phyloP scores from a whole-genome alignment of 2,888 invertebrate genomes.

The Catocala nupta region DNA sequence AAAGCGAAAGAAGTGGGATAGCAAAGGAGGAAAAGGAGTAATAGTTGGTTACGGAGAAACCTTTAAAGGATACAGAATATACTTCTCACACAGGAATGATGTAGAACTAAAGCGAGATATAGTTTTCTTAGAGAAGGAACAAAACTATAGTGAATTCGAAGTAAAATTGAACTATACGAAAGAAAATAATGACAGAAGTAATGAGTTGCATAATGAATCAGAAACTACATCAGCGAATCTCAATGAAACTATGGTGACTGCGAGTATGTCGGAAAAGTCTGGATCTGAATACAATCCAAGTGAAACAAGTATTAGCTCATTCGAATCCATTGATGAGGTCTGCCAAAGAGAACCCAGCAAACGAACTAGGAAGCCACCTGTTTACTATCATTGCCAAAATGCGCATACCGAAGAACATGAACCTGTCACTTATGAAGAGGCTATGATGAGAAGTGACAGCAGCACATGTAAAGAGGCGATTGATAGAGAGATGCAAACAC shows the following conservation, averaged over 20 bases:
- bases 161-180: background rate
- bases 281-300: background rate
- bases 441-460: background rate
- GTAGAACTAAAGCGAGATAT: conserved; percentile 10
- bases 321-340: background rate
- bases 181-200: background rate
- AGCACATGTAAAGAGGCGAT: background rate
- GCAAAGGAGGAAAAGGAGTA: conserved; percentile 18
- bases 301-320: background rate
- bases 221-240: background rate
- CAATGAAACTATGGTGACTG: background rate
- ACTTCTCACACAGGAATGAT: conserved; percentile 2
- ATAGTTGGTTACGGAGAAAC: conserved; percentile 11
- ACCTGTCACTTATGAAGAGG: background rate
- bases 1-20: conserved; percentile 21
- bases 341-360: background rate
- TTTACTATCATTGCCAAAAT: background rate
- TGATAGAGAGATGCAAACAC: background rate
- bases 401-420: background rate
- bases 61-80: conserved; percentile 19
- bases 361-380: background rate
- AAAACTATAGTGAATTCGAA: background rate
- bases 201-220: background rate
- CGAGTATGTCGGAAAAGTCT: background rate
- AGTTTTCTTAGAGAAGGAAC: background rate